phyloP scores from a whole-genome alignment of 2,797 vertebrate species.

The Pseudochaenichthys georgianus region DNA sequence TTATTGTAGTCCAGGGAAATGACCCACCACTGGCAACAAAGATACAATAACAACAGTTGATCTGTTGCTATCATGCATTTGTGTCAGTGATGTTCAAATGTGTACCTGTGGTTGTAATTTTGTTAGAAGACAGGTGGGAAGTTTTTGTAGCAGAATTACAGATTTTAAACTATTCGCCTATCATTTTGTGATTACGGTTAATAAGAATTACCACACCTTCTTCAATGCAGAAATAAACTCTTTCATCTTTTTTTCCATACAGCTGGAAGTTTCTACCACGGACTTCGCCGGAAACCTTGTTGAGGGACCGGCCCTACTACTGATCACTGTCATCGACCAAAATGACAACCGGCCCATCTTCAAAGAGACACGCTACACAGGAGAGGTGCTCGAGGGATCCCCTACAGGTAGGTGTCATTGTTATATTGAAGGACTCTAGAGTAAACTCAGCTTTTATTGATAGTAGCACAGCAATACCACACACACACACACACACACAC shows the following conservation, averaged over 20 bases:
- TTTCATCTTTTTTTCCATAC: constrained; percentile 32
- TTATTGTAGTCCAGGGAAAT: constrained; percentile 3
- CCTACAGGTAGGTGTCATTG: constrained; percentile 88
- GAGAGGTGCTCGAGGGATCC: constrained; percentile 96
- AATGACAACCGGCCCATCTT: constrained; percentile 98
- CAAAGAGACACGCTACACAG: constrained; percentile 91
- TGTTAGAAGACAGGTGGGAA: background rate
- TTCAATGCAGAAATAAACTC: constrained; percentile 20
- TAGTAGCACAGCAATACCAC: constrained; percentile 28
- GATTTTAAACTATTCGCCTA: background rate
- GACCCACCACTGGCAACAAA: background rate
- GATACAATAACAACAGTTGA: background rate
- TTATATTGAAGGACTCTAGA: constrained; percentile 28
- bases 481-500: background rate
- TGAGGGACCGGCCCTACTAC: constrained; percentile 88
- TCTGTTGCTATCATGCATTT: background rate
- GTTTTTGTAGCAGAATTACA: background rate
- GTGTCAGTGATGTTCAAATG: background rate
- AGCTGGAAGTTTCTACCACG: constrained; percentile 78
- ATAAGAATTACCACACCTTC: background rate
- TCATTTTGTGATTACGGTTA: background rate
- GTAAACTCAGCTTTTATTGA: constrained; percentile 23
- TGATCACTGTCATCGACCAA: constrained; percentile 93
- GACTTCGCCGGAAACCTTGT: constrained; percentile 86
- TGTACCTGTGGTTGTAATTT: background rate